Conservation (phyloP, 2,888 invertebrate species). For the Apodemia mormo region DNA sequence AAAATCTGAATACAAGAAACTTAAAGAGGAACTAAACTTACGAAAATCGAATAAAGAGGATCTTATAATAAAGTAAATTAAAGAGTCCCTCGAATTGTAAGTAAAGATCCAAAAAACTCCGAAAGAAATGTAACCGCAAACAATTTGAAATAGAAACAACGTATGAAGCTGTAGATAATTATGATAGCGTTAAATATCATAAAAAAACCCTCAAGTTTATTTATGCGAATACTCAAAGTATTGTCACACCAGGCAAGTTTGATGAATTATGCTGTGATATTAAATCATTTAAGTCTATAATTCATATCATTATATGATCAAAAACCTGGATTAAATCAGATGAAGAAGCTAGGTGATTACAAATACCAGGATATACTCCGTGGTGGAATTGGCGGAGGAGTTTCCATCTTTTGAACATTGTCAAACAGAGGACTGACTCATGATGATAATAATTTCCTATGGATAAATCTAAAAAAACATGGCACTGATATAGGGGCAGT, state of each 20-base stretch:
- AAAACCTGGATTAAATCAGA: constrained; percentile 19
- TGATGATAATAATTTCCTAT: constrained; percentile 29
- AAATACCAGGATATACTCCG: constrained; percentile 13
- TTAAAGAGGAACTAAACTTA: constrained; percentile 11
- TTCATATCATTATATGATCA: constrained; percentile 3
- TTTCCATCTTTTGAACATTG: constrained; percentile 27
- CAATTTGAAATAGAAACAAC: not conserved
- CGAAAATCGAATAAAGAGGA: constrained; percentile 20
- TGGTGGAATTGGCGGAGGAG: constrained; percentile 23
- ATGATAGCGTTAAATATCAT: not conserved
- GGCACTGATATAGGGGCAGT: constrained; percentile 26
- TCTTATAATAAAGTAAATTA: constrained; percentile 19
- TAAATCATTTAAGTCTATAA: not conserved
- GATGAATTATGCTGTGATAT: constrained; percentile 13
- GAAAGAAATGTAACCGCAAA: not conserved
- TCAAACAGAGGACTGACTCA: constrained; percentile 20
- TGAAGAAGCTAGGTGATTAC: not conserved
- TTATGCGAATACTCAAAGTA: constrained; percentile 17
- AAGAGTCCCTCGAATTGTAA: constrained; percentile 1
- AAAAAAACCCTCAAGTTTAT: not conserved
- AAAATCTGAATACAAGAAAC: not conserved
- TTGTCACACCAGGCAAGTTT: not conserved
- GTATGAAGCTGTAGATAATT: not conserved
- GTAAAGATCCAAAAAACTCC: not conserved
- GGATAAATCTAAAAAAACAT: constrained; percentile 27